Conservation (phyloP, 2,113 vertebrate genomes). For the Megalops atlanticus region DNA sequence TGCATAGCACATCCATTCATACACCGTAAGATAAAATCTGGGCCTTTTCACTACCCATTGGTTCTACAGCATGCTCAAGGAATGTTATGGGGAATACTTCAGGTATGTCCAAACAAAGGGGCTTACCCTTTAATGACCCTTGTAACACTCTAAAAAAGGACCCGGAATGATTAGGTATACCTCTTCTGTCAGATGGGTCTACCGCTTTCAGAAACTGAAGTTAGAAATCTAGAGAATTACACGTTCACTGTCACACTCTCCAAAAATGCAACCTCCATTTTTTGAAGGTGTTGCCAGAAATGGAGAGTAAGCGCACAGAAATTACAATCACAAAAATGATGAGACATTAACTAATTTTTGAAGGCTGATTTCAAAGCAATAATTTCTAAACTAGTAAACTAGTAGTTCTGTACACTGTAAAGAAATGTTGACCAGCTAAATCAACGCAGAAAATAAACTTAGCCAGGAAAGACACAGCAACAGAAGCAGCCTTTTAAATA, state of each 20-base stretch:
- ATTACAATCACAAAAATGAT: not conserved
- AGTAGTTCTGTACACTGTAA: not conserved
- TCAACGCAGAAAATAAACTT: not conserved
- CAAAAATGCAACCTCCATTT: not conserved
- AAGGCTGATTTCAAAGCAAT: not conserved
- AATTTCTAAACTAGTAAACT: not conserved
- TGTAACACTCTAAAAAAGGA: not conserved
- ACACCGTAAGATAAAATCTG: not conserved
- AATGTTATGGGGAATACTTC: not conserved
- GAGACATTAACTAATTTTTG: not conserved
- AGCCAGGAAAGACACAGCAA: constrained; percentile 9
- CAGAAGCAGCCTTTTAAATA: not conserved
- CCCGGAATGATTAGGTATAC: not conserved
- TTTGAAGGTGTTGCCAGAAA: not conserved
- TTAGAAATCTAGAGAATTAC: not conserved
- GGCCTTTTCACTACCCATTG: not conserved
- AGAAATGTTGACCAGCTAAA: not conserved
- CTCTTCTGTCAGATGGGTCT: not conserved
- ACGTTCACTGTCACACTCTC: not conserved
- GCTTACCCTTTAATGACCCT: not conserved
- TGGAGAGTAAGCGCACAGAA: not conserved
- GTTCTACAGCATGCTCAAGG: not conserved
- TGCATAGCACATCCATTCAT: not conserved
- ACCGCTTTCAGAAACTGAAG: not conserved
- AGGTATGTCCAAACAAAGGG: not conserved